These are phyloP conservation scores for Gymnoscelis rufifasciata DNA, from an alignment of 2,888 invertebrate species.

Conservation along the genomic window DNA sequence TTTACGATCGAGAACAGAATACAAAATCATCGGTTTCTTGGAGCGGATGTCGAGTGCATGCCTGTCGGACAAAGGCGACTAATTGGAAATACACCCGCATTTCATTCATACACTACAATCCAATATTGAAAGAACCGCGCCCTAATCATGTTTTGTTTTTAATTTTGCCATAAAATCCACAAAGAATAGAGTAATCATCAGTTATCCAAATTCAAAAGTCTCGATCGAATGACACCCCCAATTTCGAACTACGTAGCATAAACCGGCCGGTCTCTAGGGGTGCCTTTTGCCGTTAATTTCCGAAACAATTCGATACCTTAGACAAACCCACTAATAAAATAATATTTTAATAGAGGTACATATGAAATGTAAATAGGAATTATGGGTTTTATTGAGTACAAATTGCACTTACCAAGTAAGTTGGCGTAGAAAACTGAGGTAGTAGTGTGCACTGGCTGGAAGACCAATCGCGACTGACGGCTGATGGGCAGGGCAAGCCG, in stretches of 20 bases:
- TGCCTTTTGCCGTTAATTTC: constrained; percentile 7
- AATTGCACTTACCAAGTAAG: constrained; percentile 55
- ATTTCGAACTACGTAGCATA: constrained; percentile 30
- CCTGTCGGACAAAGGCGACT: neutral
- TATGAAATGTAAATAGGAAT: too few relatives aligned
- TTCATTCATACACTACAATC: neutral
- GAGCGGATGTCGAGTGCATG: constrained; percentile 20
- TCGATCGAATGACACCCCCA: too few relatives aligned
- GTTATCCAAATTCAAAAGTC: too few relatives aligned
- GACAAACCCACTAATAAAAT: too few relatives aligned
- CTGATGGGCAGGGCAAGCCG: constrained; percentile 21
- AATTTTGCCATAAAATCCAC: too few relatives aligned
- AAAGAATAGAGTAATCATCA: too few relatives aligned
- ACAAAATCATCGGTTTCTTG: constrained; percentile 11
- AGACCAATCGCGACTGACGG: constrained; percentile 57
- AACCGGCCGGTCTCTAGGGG: constrained; percentile 41
- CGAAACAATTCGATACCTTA: neutral
- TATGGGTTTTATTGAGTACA: constrained; percentile 20
- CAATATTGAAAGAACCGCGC: neutral
- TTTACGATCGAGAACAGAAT: constrained; percentile 12
- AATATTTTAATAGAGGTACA: too few relatives aligned
- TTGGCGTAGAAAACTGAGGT: constrained; percentile 40
- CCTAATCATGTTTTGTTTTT: constrained; percentile 39
- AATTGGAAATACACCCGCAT: neutral
- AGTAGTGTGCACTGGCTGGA: constrained; percentile 52